These are phyloP conservation scores for Thera obeliscata DNA, from an alignment of 2,888 invertebrate species.

Conservation along the genomic window DNA sequence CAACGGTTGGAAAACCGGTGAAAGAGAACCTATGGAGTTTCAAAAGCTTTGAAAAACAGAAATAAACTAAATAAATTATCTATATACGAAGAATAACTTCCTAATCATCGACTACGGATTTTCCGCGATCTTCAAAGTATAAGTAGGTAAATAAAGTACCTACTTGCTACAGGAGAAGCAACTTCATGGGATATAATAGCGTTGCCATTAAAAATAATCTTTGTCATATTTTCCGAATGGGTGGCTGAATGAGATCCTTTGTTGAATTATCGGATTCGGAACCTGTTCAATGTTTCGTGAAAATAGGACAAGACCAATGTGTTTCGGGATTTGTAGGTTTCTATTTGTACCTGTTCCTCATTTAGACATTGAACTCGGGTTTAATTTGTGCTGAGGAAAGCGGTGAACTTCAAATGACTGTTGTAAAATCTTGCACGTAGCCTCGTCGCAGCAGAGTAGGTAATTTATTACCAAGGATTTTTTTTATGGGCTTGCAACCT, in stretches of 20 bases:
- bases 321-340: conserved; percentile 16
- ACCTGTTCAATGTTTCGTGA: conserved; percentile 27
- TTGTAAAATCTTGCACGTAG: background rate
- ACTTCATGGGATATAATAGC: background rate
- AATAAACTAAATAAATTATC: no score
- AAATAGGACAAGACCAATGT: conserved; percentile 26
- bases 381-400: background rate
- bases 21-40: no score
- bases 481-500: background rate
- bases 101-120: no score
- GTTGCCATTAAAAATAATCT: conserved; percentile 47
- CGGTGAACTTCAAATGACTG: background rate
- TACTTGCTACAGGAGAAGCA: background rate
- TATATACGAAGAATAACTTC: no score
- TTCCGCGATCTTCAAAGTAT: no score
- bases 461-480: background rate
- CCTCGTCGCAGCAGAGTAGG: background rate
- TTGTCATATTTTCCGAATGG: conserved; percentile 43
- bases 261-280: conserved; percentile 43
- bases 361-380: background rate
- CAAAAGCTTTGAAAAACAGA: no score
- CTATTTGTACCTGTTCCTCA: conserved; percentile 1
- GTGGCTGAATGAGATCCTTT: conserved; percentile 42
- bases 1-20: no score
- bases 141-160: background rate